Conservation (phyloP, 2,113 vertebrate species). For the Raja brachyura region DNA sequence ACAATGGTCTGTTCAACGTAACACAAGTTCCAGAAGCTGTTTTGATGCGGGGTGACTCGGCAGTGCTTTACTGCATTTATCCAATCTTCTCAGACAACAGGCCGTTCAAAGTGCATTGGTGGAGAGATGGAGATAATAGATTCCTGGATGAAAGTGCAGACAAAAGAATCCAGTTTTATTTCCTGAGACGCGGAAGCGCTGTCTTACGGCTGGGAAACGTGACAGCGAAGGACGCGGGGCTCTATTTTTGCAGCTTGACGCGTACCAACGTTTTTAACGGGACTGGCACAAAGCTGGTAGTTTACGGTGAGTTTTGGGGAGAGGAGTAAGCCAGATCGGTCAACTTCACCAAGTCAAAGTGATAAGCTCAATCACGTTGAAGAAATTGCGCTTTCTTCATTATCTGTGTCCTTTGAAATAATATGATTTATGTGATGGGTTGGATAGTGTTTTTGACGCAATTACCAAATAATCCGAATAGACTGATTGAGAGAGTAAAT, state of each 20-base stretch:
- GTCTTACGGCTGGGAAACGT: neutral
- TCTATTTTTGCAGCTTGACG: neutral
- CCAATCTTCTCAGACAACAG: neutral
- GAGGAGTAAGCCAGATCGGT: neutral
- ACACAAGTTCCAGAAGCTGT: neutral
- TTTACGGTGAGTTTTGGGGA: neutral
- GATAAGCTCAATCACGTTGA: neutral
- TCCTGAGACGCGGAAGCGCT: neutral
- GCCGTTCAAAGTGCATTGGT: neutral
- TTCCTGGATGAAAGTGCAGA: neutral
- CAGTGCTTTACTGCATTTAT: neutral
- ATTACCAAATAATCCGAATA: too few relatives aligned
- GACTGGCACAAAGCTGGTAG: neutral
- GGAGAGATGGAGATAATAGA: neutral
- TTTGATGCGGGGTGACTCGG: neutral
- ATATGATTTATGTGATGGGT: too few relatives aligned
- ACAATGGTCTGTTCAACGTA: too few relatives aligned
- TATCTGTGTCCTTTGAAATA: neutral
- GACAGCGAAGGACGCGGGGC: neutral
- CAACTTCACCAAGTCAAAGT: neutral
- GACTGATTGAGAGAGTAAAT: too few relatives aligned
- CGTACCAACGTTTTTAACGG: neutral
- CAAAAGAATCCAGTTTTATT: neutral
- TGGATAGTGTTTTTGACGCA: too few relatives aligned
- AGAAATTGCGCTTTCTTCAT: fast-evolving